phyloP scores from a whole-genome alignment of 2,797 vertebrate species.

The Eutrigla gurnardus region DNA sequence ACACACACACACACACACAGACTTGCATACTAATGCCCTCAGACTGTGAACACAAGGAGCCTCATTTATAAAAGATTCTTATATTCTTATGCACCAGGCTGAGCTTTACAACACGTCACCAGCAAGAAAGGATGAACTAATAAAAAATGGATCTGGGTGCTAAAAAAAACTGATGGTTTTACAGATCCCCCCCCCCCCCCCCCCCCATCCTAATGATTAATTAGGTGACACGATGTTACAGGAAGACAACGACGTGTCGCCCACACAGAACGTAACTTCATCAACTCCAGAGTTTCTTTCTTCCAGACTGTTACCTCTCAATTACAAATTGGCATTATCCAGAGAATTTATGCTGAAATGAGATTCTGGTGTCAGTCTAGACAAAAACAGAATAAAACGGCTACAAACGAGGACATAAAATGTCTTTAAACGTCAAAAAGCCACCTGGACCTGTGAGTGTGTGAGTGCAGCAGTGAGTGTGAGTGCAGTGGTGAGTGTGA shows the following conservation, averaged over 20 bases:
- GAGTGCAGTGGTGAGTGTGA: too few relatives aligned
- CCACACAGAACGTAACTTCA: slow-evolving; percentile 34
- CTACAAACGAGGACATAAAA: neutral
- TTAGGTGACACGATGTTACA: slow-evolving; percentile 54
- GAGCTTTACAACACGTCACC: slow-evolving; percentile 44
- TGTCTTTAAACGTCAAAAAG: too few relatives aligned
- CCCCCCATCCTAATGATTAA: slow-evolving; percentile 35
- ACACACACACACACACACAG: slow-evolving; percentile 54
- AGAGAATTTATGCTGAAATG: neutral
- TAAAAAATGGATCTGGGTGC: slow-evolving; percentile 49
- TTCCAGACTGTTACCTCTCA: neutral
- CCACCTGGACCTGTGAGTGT: too few relatives aligned
- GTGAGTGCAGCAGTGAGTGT: too few relatives aligned
- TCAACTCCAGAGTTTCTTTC: neutral
- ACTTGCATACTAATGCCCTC: slow-evolving; percentile 75
- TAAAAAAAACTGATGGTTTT: slow-evolving; percentile 63
- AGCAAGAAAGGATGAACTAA: slow-evolving; percentile 46
- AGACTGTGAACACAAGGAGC: slow-evolving; percentile 67
- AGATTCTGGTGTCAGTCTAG: neutral
- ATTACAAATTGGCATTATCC: neutral
- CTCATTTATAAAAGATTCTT: slow-evolving; percentile 72
- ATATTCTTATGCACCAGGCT: slow-evolving; percentile 56
- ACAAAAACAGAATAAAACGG: neutral
- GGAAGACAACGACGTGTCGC: slow-evolving; percentile 32
- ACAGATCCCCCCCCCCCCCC: slow-evolving; percentile 18